Evolutionary conservation across 2,888 invertebrate genomes (phyloP), one percentile per base, ranked within the genome.

Genomic region (Linyphia triangularis): DNA sequence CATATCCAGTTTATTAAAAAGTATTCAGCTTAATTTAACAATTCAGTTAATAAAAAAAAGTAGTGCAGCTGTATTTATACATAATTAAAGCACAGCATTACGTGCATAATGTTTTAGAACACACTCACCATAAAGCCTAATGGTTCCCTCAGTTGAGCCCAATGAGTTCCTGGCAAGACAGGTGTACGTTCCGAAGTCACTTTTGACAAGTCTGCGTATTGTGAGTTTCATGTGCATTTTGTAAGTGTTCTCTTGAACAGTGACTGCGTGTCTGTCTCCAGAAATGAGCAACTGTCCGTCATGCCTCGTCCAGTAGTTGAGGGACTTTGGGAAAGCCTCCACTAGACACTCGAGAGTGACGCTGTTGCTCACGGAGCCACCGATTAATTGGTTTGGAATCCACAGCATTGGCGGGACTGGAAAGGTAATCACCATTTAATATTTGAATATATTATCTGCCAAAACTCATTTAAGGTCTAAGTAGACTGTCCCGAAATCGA

Each of bases 171-270:
- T 90, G n/a, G 91, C 91, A 63, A 91, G 91, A 85, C 91, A 91
- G 69, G 85, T 90, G 88, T 92, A 92, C 16, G 78, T 89, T 7
- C 91, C 97, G 92, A 96, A 97, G 93, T 97, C 97, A 91, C 94
- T 95, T 91, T 95, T 95, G 89, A 96, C 95, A 89, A 97, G 94
- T 91, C 95, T 95, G 91, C 94, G 94, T 91, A 97, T 96, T 88
- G 96, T 95, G 84, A 98, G 94, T 91, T 95, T 95, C 97, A 97
- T 97, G 92, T 97, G 96, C 2, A 96, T 96, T 92, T 97, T 97
- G 93, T 97, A 97, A 2, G 88, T 79, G 59, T 83, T 89, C 19
- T 89, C 88, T 16, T 89, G 88, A 13, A 89, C 67, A 6, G 83
- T 84, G 51, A 83, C 79, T 4, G 83, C 77, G 33, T 78, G 73